Evolutionary conservation across 2,888 invertebrate species (phyloP).

Genomic region (Leptogaster cylindrica): DNA sequence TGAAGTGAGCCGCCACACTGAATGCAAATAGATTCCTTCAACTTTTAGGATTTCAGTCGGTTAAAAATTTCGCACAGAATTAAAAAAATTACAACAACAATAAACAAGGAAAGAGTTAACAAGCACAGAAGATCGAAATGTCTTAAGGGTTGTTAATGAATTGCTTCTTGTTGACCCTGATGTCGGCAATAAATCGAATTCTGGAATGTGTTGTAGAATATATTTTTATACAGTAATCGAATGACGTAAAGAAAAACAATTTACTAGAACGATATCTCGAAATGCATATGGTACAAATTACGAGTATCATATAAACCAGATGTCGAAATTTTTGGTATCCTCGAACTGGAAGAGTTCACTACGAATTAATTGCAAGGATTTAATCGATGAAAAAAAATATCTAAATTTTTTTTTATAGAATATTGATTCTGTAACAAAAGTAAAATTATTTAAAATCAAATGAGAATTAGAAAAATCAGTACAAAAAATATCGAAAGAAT

Average conservation of each 20-base stretch:
- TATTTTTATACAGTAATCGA: slow-evolving; percentile 7
- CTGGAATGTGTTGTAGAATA: slow-evolving; percentile 29
- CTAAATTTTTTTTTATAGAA: too few relatives aligned
- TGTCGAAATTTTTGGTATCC: too few relatives aligned
- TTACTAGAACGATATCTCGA: neutral
- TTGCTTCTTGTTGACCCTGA: slow-evolving; percentile 38
- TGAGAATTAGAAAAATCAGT: too few relatives aligned
- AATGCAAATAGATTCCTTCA: slow-evolving; percentile 26
- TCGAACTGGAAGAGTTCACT: too few relatives aligned
- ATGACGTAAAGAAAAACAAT: neutral
- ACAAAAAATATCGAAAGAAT: too few relatives aligned
- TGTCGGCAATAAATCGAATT: slow-evolving; percentile 40
- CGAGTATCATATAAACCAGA: too few relatives aligned
- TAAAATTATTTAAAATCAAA: too few relatives aligned
- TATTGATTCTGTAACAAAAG: too few relatives aligned
- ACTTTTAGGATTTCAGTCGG: neutral
- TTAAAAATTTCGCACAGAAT: slow-evolving; percentile 35
- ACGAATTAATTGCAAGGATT: too few relatives aligned
- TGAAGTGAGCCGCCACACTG: slow-evolving; percentile 32
- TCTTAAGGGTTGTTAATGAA: slow-evolving; percentile 33
- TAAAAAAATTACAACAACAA: too few relatives aligned
- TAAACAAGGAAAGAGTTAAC: slow-evolving; percentile 41
- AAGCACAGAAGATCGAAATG: slow-evolving; percentile 30
- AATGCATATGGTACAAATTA: neutral
- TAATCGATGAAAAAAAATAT: too few relatives aligned